These are phyloP conservation scores for Rhinichthys klamathensis DNA, from an alignment of 2,113 vertebrate genomes.

Conservation along the genomic window DNA sequence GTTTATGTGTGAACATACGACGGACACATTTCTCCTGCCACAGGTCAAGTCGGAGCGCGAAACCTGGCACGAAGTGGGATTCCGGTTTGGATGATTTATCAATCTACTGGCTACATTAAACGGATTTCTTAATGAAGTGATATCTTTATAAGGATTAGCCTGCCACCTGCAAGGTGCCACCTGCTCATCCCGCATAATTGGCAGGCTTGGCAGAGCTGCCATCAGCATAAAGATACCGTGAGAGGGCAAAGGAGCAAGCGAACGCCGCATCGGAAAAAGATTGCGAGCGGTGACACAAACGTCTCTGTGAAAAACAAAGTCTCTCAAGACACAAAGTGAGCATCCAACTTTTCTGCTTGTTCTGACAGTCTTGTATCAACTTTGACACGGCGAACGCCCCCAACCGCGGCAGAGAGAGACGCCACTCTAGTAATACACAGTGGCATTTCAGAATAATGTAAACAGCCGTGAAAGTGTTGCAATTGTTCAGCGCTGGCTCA, in stretches of 20 bases:
- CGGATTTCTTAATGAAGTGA: conserved; percentile 85
- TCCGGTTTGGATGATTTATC: conserved; percentile 80
- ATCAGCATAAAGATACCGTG: conserved; percentile 74
- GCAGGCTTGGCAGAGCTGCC: conserved; percentile 74
- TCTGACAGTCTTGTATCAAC: conserved; percentile 77
- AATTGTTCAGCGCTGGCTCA: neutral
- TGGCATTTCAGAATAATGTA: neutral
- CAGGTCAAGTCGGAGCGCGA: conserved; percentile 73
- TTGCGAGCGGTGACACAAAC: conserved; percentile 73
- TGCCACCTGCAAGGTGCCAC: conserved; percentile 82
- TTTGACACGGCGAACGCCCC: conserved; percentile 71
- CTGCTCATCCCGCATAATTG: conserved; percentile 81
- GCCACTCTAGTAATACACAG: conserved; percentile 41
- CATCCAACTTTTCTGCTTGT: conserved; percentile 74
- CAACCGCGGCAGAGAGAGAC: conserved; percentile 73
- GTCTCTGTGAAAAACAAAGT: conserved; percentile 53
- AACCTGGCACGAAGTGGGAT: conserved; percentile 76
- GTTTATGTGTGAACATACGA: conserved; percentile 2
- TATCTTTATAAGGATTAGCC: conserved; percentile 84
- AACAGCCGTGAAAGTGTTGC: neutral
- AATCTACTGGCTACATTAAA: conserved; percentile 83
- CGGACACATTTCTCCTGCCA: conserved; percentile 60
- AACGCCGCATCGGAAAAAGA: conserved; percentile 68
- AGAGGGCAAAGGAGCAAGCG: conserved; percentile 75
- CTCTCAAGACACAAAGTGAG: conserved; percentile 73